Evolutionary conservation across 2,113 vertebrate genomes (phyloP), one percentile per base, ranked within the genome.

Genomic region (Antechinus flavipes): DNA sequence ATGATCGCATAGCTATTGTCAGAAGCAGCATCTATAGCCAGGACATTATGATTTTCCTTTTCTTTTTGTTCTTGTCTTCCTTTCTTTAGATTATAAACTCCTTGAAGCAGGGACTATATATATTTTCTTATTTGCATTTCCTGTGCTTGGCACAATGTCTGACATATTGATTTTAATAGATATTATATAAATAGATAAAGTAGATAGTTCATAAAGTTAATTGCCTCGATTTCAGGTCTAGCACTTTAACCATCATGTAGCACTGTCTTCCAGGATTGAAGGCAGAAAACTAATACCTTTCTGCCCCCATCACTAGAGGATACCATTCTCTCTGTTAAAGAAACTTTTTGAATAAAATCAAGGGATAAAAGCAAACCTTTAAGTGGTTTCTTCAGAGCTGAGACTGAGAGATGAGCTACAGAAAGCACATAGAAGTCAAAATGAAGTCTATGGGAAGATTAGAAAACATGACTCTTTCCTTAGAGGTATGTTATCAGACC

Each of bases 381-480:
- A 26, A 7, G 54, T 26, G 42, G 90, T 25, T 89, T 52, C 50
- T 11, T 23, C 1, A 30, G 35, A 49, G 27, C 90, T 53, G n/a
- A 50, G 23, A 49, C 90, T 42, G 25, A 92, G 47, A 25, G 42
- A 58, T 91, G 12, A 23, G 76, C 27, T 53, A 50, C 53, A 94
- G 49, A 89, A 4, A 84, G 7, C 19, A 35, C 54, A 93, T 91
- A 94, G 76, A 76, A 47, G 52, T 84, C 16, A 42, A 58, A 7
- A 49, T 68, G 22, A 35, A 23, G 25, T 52, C 11, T 27, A 25
- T 2, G 22, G 30, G 54, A 58, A 91, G 55, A 68, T 35, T 55
- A 0, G 89, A 91, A 61, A 53, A 35, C 7, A 0, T 12, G 7
- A 0, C 0, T 68, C 16, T 53, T 8, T 3, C 46, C 11, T 10